Conservation (phyloP, 2,888 invertebrate genomes). For the Chorisops tibialis region DNA sequence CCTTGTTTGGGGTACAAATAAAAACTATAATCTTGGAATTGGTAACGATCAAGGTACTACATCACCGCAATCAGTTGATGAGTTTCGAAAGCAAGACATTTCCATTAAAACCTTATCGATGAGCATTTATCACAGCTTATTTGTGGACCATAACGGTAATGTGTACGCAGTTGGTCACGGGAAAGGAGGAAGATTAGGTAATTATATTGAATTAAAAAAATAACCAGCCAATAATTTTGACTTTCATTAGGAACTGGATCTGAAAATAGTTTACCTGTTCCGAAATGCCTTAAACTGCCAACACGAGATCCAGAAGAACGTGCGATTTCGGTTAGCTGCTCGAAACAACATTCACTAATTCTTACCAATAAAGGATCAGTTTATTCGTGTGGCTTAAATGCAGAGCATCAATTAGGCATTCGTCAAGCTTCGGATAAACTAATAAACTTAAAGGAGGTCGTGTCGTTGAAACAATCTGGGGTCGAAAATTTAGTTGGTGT, state of each 20-base stretch:
- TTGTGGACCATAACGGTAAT: slow-evolving; percentile 43
- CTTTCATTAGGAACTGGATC: slow-evolving; percentile 46
- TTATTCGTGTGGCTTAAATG: slow-evolving; percentile 64
- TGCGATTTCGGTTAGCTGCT: slow-evolving; percentile 46
- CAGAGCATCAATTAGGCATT: slow-evolving; percentile 62
- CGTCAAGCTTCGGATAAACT: slow-evolving; percentile 54
- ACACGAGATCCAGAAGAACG: slow-evolving; percentile 42
- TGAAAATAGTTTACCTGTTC: slow-evolving; percentile 54
- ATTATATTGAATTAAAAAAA: neutral
- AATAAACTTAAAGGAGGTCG: slow-evolving; percentile 45
- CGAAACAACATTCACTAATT: slow-evolving; percentile 47
- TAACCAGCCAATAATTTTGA: neutral
- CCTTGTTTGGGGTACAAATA: slow-evolving; percentile 82
- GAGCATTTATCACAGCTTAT: slow-evolving; percentile 48
- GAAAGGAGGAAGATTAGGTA: slow-evolving; percentile 70
- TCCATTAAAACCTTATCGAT: slow-evolving; percentile 59
- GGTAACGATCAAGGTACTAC: slow-evolving; percentile 62
- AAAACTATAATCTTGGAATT: slow-evolving; percentile 78
- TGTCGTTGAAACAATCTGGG: slow-evolving; percentile 47
- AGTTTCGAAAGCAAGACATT: slow-evolving; percentile 61
- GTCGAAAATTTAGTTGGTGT: slow-evolving; percentile 56
- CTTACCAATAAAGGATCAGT: slow-evolving; percentile 46
- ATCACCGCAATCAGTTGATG: slow-evolving; percentile 64
- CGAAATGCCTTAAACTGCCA: slow-evolving; percentile 45
- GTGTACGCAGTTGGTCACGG: slow-evolving; percentile 80